These are phyloP conservation scores for Caerostris darwini DNA, from an alignment of 1,140 invertebrate species.

Conservation along the genomic window DNA sequence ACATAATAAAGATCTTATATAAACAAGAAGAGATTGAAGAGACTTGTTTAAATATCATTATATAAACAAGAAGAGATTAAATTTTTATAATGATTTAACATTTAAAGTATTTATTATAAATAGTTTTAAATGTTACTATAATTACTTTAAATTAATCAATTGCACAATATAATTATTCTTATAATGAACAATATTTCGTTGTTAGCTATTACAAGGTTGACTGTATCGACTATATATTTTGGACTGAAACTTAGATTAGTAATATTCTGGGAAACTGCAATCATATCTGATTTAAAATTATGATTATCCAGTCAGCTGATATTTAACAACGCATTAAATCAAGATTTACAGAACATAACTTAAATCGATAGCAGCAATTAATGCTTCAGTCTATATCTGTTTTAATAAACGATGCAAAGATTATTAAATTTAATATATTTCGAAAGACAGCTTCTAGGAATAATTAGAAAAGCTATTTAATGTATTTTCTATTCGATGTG, in stretches of 20 bases:
- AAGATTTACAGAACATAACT: neutral
- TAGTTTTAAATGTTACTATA: neutral
- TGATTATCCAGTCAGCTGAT: neutral
- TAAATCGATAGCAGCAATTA: neutral
- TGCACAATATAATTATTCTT: neutral
- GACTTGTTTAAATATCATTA: too few relatives aligned
- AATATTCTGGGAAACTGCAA: neutral
- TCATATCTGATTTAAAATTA: neutral
- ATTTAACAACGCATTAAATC: neutral
- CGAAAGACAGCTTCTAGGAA: neutral
- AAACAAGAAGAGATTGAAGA: too few relatives aligned
- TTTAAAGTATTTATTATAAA: too few relatives aligned
- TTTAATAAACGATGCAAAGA: conserved; percentile 1
- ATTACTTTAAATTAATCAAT: neutral
- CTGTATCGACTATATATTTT: neutral
- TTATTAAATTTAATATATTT: conserved; percentile 2
- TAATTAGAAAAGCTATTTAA: neutral
- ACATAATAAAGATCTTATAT: too few relatives aligned
- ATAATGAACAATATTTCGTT: neutral
- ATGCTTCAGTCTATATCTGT: neutral
- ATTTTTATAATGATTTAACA: too few relatives aligned
- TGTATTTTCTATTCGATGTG: neutral
- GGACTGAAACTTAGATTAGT: neutral
- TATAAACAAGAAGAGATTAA: too few relatives aligned
- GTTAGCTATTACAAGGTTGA: neutral